A percentile compares a stretch with the other conserved stretches of the same genome.
These are phyloP conservation scores for Armadillidium nasatum DNA, from an alignment of 1,140 invertebrate species.

Conservation along the genomic window DNA sequence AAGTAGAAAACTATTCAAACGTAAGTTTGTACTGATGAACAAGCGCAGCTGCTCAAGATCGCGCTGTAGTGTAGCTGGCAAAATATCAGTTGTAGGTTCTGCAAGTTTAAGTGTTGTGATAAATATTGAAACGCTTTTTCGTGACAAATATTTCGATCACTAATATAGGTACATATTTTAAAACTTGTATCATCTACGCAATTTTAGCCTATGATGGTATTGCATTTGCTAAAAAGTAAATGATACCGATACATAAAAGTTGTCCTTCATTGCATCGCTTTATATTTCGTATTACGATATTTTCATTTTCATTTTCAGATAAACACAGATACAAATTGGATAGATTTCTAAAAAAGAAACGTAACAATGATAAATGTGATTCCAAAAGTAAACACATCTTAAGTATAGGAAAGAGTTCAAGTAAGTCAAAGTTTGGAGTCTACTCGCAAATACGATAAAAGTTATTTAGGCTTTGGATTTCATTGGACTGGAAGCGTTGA, in stretches of 20 bases:
- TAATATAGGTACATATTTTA: neutral
- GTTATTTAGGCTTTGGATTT: neutral
- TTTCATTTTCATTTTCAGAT: neutral
- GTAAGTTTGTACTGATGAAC: too few species aligned
- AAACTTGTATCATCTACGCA: neutral
- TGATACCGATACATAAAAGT: neutral
- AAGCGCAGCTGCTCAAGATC: too few species aligned
- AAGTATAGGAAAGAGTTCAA: neutral
- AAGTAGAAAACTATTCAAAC: neutral
- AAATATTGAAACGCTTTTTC: too few species aligned
- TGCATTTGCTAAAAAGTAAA: neutral
- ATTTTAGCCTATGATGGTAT: neutral
- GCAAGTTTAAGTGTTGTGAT: too few species aligned
- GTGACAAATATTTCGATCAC: too few species aligned
- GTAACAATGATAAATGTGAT: conserved; percentile 14
- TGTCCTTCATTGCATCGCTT: neutral
- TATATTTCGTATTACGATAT: neutral
- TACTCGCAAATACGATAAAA: neutral
- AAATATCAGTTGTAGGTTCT: too few species aligned
- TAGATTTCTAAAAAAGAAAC: conserved; percentile 16
- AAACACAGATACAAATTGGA: neutral
- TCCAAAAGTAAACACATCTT: neutral
- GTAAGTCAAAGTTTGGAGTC: neutral
- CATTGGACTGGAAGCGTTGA: too few species aligned
- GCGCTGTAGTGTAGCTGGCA: too few species aligned